phyloP scores from a whole-genome alignment of 2,797 vertebrate species.

The Merluccius polli region DNA sequence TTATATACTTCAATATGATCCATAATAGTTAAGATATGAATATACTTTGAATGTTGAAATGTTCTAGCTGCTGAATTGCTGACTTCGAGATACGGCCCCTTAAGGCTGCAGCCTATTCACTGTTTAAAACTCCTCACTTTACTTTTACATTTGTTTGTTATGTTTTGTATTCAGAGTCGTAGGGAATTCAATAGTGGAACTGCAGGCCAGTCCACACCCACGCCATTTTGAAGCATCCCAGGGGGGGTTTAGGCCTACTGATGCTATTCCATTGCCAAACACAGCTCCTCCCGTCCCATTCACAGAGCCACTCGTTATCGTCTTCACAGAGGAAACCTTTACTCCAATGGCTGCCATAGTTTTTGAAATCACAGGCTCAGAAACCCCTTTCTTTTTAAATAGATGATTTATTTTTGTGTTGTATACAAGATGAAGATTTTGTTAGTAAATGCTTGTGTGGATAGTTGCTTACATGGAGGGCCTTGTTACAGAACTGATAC shows the following conservation, averaged over 20 bases:
- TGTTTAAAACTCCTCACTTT: not conserved
- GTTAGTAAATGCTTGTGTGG: not conserved
- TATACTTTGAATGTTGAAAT: not conserved
- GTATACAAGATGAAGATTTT: not conserved
- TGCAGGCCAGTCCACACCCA: not conserved
- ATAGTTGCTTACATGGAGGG: conserved; percentile 1
- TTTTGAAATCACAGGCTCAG: not conserved
- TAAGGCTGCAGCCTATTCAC: not conserved
- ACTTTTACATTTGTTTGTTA: not conserved
- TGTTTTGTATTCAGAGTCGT: not conserved
- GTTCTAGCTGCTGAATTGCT: not conserved
- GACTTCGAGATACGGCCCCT: not conserved
- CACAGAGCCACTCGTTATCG: not conserved
- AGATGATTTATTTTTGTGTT: not conserved
- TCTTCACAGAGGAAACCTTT: not conserved
- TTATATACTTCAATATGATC: not conserved
- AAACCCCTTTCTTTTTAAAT: not conserved
- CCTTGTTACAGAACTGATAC: not conserved
- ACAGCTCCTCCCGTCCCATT: not conserved
- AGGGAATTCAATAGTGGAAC: not conserved
- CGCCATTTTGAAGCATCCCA: not conserved
- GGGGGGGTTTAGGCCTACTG: not conserved
- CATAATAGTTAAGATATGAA: not conserved
- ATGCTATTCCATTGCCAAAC: not conserved
- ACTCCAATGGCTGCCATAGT: not conserved